phyloP scores from a whole-genome alignment of 2,888 invertebrate genomes.

The Harmothoe impar region DNA sequence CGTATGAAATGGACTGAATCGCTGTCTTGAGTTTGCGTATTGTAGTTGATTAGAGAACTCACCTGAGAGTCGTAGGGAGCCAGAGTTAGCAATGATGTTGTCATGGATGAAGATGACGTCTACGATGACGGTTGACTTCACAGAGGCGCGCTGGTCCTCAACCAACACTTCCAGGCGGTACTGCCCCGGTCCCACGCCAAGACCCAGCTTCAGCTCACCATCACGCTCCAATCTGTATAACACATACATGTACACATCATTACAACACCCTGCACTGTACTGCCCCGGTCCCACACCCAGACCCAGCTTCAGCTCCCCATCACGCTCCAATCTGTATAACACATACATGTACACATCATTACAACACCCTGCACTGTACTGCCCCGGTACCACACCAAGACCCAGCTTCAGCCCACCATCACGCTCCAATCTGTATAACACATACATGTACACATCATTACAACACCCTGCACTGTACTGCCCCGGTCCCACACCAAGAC shows the following conservation, averaged over 20 bases:
- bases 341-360: neutral
- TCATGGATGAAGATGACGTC: constrained; percentile 96
- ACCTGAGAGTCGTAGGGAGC: constrained; percentile 91
- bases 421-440: neutral
- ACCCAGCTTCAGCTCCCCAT: neutral
- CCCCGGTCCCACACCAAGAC: too few species aligned
- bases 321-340: neutral
- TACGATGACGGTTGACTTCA: constrained; percentile 84
- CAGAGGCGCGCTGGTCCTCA: neutral
- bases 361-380: too few species aligned
- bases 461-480: too few species aligned
- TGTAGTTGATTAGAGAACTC: constrained; percentile 14
- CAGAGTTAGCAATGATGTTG: constrained; percentile 96
- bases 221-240: neutral
- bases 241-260: too few species aligned
- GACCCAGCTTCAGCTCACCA: constrained; percentile 13
- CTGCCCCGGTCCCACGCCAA: constrained; percentile 10
- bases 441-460: neutral
- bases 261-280: neutral
- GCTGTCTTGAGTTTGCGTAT: neutral
- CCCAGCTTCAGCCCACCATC: neutral
- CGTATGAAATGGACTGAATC: neutral
- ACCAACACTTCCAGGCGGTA: neutral
- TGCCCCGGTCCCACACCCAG: neutral
- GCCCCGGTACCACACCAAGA: too few species aligned